These are phyloP conservation scores for Tenodera sinensis DNA, from an alignment of 2,888 invertebrate genomes.

Conservation along the genomic window DNA sequence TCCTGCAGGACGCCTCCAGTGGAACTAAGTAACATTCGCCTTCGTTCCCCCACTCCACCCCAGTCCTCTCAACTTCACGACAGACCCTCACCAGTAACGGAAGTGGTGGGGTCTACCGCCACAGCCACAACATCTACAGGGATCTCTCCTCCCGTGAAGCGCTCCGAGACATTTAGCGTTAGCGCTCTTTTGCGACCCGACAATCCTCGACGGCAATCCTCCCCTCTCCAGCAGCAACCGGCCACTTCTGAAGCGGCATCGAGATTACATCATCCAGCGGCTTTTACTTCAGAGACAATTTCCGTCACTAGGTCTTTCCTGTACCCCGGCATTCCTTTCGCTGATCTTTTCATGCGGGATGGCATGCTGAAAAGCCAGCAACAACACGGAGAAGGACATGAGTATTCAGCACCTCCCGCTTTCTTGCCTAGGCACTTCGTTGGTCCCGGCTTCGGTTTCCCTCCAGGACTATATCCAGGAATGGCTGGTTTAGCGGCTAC, in stretches of 20 bases:
- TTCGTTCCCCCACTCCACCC: not conserved
- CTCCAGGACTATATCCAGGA: constrained; percentile 29
- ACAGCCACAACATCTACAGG: not conserved
- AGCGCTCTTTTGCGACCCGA: constrained; percentile 78
- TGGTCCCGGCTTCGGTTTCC: constrained; percentile 45
- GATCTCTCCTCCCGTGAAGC: constrained; percentile 50
- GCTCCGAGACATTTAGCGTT: constrained; percentile 81
- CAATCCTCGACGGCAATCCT: constrained; percentile 57
- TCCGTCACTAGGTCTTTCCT: constrained; percentile 57
- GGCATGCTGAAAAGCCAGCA: constrained; percentile 44
- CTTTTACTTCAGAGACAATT: constrained; percentile 45
- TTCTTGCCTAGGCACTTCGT: constrained; percentile 47
- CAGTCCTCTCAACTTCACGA: not conserved
- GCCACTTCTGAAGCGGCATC: not conserved
- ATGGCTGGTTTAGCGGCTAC: constrained; percentile 5
- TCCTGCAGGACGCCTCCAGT: constrained; percentile 37
- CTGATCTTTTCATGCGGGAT: constrained; percentile 49
- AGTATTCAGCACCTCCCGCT: not conserved
- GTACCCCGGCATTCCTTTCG: constrained; percentile 59
- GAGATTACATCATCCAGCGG: not conserved
- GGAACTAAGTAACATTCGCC: not conserved
- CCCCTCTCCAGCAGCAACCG: not conserved
- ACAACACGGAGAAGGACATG: constrained; percentile 38
- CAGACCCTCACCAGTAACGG: constrained; percentile 1
- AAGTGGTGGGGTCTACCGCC: not conserved